phyloP scores from a whole-genome alignment of 2,888 invertebrate genomes.

The Apamea monoglypha region DNA sequence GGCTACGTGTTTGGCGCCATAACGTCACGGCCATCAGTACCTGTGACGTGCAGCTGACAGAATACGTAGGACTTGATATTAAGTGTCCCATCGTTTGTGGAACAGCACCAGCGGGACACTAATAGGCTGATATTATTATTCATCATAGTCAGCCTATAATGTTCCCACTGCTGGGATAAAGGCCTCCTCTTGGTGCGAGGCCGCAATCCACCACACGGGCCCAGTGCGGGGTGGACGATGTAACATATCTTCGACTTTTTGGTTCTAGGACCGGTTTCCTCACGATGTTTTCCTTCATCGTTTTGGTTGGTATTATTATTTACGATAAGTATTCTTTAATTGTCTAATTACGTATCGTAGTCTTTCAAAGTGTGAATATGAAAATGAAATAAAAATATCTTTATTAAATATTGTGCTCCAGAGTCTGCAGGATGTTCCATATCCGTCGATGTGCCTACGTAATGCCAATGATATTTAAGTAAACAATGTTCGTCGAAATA shows the following conservation, averaged over 20 bases:
- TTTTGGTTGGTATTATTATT: neutral
- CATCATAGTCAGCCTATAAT: no score
- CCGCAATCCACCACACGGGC: no score
- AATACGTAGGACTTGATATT: neutral
- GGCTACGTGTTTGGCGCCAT: neutral
- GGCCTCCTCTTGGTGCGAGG: no score
- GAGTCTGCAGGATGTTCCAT: constrained; percentile 39
- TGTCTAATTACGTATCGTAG: neutral
- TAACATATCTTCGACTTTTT: no score
- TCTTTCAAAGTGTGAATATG: constrained; percentile 7
- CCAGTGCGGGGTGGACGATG: no score
- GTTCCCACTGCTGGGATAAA: no score
- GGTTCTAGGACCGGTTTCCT: no score
- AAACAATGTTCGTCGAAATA: constrained; percentile 46
- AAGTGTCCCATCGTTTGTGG: neutral
- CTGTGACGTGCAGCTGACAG: neutral
- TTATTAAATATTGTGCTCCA: constrained; percentile 19
- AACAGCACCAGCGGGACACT: neutral
- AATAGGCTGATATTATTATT: neutral
- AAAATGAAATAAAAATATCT: constrained; percentile 31
- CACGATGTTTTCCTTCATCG: no score
- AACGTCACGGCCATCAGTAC: neutral
- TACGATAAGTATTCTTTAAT: neutral
- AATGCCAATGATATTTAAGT: constrained; percentile 39
- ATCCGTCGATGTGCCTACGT: constrained; percentile 43